Percentiles rank a stretch among this genome's conserved stretches.
phyloP scores from a whole-genome alignment of 2,113 vertebrate species.

The Pagrus major region DNA sequence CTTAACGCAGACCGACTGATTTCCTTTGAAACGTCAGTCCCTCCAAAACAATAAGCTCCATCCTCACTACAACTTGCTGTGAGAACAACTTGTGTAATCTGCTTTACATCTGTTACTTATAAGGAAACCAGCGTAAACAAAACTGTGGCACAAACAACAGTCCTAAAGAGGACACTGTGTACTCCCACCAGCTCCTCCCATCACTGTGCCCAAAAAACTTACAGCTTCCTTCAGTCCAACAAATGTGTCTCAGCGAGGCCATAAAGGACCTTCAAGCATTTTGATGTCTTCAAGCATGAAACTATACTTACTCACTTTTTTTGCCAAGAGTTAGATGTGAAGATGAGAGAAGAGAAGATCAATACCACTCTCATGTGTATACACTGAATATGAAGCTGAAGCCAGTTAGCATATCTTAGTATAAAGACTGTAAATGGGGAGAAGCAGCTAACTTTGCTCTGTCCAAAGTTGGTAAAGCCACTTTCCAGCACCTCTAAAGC shows the following conservation, averaged over 20 bases:
- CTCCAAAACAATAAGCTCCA: too few relatives aligned
- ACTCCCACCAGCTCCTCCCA: neutral
- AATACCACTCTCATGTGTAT: neutral
- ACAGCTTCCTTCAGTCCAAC: neutral
- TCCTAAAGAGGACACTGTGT: neutral
- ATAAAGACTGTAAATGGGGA: too few relatives aligned
- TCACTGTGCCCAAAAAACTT: neutral
- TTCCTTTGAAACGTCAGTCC: neutral
- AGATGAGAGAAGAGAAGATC: too few relatives aligned
- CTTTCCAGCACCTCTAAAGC: neutral
- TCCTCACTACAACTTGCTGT: rapidly evolving
- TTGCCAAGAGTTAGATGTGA: too few relatives aligned
- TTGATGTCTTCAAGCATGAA: neutral
- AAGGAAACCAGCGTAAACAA: neutral
- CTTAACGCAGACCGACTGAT: neutral
- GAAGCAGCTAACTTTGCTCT: neutral
- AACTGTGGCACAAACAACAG: neutral
- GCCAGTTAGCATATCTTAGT: neutral
- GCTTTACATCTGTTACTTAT: neutral
- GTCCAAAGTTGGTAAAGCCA: neutral
- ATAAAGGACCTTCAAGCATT: neutral
- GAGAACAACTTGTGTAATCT: neutral
- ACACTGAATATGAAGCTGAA: neutral
- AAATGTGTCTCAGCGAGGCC: neutral
- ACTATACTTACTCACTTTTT: too few relatives aligned